Conservation (phyloP, 1,140 invertebrate species). For the Papilio aristodemus region DNA sequence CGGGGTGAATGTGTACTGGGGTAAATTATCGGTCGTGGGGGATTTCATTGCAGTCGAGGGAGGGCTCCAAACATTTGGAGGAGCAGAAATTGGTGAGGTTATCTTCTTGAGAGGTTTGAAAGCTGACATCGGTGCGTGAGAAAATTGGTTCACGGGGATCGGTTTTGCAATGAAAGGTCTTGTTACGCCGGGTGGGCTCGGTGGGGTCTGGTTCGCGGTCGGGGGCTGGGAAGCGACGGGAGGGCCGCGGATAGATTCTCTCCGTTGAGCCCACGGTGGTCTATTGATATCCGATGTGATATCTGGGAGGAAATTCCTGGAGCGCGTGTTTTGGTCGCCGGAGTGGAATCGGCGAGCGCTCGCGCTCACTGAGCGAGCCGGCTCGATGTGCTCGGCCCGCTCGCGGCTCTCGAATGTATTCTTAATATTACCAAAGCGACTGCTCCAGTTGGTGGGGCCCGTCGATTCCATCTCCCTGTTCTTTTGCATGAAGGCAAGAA, state of each 20-base stretch:
- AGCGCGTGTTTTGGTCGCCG: slow-evolving; percentile 72
- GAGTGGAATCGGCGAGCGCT: slow-evolving; percentile 82
- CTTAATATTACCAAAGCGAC: slow-evolving; percentile 91
- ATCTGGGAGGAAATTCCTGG: slow-evolving; percentile 53
- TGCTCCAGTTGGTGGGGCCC: slow-evolving; percentile 85
- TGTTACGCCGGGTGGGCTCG: slow-evolving; percentile 68
- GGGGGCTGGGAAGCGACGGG: slow-evolving; percentile 60
- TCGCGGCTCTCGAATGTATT: slow-evolving; percentile 86
- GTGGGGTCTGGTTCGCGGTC: slow-evolving; percentile 56
- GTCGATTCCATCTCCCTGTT: slow-evolving; percentile 80
- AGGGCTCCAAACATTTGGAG: slow-evolving; percentile 72
- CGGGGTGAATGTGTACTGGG: slow-evolving; percentile 44
- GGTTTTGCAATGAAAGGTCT: slow-evolving; percentile 80
- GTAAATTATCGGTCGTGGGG: slow-evolving; percentile 49
- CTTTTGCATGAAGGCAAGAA: slow-evolving; percentile 90
- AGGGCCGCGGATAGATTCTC: slow-evolving; percentile 47
- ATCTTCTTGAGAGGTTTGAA: slow-evolving; percentile 83
- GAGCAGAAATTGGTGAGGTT: slow-evolving; percentile 57
- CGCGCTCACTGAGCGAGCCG: slow-evolving; percentile 69
- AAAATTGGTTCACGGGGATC: slow-evolving; percentile 84
- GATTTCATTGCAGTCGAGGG: slow-evolving; percentile 60
- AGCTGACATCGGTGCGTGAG: slow-evolving; percentile 86
- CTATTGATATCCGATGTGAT: slow-evolving; percentile 54
- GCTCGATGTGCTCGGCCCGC: slow-evolving; percentile 50
- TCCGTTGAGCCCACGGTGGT: slow-evolving; percentile 66